Conservation (phyloP, 2,797 vertebrate genomes). For the Mus spretus region DNA sequence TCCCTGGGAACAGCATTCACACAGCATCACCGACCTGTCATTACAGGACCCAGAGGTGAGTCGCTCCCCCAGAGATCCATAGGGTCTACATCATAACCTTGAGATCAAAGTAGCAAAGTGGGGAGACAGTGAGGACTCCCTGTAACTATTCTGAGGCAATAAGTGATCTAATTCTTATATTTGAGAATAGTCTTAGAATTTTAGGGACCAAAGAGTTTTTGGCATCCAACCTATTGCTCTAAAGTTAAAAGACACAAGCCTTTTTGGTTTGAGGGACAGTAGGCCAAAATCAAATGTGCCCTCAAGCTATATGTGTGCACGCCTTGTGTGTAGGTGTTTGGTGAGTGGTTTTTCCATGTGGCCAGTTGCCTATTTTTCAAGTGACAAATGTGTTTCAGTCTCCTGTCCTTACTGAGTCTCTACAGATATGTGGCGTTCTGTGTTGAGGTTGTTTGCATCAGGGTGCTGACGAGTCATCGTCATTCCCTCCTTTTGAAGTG, state of each 20-base stretch:
- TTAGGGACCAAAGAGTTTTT: constrained; percentile 38
- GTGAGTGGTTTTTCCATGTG: constrained; percentile 22
- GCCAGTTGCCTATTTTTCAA: constrained; percentile 27
- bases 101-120: constrained; percentile 32
- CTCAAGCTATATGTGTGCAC: not conserved
- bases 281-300: not conserved
- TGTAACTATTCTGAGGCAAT: not conserved
- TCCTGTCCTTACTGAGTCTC: constrained; percentile 60
- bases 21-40: constrained; percentile 98
- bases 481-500: constrained; percentile 81
- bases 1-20: constrained; percentile 97
- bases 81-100: constrained; percentile 26
- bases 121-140: constrained; percentile 60
- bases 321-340: not conserved
- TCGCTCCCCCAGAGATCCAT: constrained; percentile 86
- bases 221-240: constrained; percentile 55
- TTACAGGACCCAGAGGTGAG: constrained; percentile 99
- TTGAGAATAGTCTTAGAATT: not conserved
- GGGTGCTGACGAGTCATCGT: constrained; percentile 54
- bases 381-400: constrained; percentile 66
- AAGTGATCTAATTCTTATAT: not conserved
- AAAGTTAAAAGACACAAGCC: not conserved
- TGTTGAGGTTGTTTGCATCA: constrained; percentile 73
- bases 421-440: constrained; percentile 60
- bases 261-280: not conserved